phyloP scores from a whole-genome alignment of 1,140 invertebrate genomes.

The Drosophila nigrodunni region DNA sequence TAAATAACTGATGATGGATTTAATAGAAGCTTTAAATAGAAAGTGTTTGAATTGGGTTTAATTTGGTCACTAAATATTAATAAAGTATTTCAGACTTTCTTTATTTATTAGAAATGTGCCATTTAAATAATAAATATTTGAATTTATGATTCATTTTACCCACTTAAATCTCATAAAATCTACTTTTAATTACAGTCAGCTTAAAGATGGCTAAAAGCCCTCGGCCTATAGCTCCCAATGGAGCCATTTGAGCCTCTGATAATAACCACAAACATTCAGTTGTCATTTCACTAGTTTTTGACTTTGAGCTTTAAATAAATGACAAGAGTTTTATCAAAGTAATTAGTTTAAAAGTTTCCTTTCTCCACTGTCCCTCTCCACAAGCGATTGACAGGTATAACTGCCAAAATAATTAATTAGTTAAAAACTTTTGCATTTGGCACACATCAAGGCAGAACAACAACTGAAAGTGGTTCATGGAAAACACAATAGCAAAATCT shows the following conservation, averaged over 20 bases:
- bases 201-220: slow-evolving; percentile 7
- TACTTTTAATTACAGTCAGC: not conserved
- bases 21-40: no score
- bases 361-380: no score
- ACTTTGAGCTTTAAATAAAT: slow-evolving; percentile 9
- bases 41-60: no score
- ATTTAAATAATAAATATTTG: no score
- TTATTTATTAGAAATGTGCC: no score
- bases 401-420: slow-evolving; percentile 21
- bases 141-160: not conserved
- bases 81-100: no score
- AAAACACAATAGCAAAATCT: slow-evolving; percentile 24
- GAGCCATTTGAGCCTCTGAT: slow-evolving; percentile 6
- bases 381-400: slow-evolving; percentile 3
- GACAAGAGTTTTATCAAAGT: slow-evolving; percentile 2
- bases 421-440: slow-evolving; percentile 24
- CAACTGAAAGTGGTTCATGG: slow-evolving; percentile 29
- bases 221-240: slow-evolving; percentile 7
- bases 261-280: not conserved
- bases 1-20: no score
- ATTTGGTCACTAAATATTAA: no score
- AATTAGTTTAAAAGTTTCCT: slow-evolving; percentile 27
- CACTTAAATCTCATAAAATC: not conserved
- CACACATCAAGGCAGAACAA: slow-evolving; percentile 29
- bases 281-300: not conserved